Evolutionary conservation across 2,113 vertebrate species (phyloP).

Genomic region (Aythya baeri): DNA sequence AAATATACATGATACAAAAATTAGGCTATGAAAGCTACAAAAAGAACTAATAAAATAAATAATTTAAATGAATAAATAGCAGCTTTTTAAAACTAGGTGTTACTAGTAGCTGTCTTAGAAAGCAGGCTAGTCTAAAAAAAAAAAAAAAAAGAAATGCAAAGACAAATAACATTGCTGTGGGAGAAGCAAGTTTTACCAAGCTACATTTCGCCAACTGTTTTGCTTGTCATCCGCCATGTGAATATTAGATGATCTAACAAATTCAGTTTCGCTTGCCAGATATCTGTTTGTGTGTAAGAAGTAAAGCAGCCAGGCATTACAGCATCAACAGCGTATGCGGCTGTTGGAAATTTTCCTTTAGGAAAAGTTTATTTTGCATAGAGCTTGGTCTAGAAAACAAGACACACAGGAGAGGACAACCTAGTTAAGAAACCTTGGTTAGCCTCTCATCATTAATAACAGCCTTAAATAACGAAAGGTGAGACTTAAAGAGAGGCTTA

Average conservation of each 20-base stretch:
- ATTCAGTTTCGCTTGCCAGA: neutral
- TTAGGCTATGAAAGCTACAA: neutral
- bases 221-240: neutral
- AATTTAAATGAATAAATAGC: neutral
- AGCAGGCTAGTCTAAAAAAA: neutral
- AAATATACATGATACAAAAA: neutral
- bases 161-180: neutral
- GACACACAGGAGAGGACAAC: neutral
- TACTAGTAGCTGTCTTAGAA: neutral
- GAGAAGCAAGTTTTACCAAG: neutral
- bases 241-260: slow-evolving; percentile 1
- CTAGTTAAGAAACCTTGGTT: neutral
- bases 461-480: neutral
- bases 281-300: slow-evolving; percentile 22
- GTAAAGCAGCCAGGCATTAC: neutral
- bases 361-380: neutral
- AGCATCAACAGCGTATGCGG: slow-evolving; percentile 11
- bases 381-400: neutral
- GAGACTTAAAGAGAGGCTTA: neutral
- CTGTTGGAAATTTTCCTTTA: neutral
- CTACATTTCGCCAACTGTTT: neutral
- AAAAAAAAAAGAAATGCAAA: neutral
- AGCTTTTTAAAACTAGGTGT: neutral
- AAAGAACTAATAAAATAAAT: neutral
- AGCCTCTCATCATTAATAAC: neutral